phyloP scores from a whole-genome alignment of 2,113 vertebrate species.

The Heloderma charlesbogerti region DNA sequence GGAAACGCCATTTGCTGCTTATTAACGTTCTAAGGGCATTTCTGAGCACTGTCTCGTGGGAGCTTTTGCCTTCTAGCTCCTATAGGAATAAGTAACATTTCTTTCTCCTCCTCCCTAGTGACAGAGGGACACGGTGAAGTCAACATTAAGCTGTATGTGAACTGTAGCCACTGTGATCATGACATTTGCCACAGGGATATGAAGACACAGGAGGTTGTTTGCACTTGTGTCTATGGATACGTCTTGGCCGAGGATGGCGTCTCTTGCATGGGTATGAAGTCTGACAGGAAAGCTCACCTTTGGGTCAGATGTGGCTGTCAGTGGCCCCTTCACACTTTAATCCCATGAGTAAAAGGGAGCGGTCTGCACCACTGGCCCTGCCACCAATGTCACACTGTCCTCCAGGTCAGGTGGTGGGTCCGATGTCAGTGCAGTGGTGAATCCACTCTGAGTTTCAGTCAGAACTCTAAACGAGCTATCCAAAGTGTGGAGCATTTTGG shows the following conservation, averaged over 20 bases:
- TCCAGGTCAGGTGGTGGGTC: too few species aligned
- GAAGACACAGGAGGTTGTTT: slow-evolving; percentile 82
- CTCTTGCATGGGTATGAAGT: slow-evolving; percentile 86
- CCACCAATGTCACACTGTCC: background rate
- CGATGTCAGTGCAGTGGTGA: too few species aligned
- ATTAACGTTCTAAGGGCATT: background rate
- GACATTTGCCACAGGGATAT: slow-evolving; percentile 87
- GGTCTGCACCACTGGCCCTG: background rate
- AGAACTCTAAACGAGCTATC: too few species aligned
- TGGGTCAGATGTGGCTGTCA: background rate
- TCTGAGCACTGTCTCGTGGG: background rate
- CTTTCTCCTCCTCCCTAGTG: slow-evolving; percentile 76
- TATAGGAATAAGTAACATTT: slow-evolving; percentile 46
- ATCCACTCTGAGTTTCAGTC: too few species aligned
- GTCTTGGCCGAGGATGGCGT: slow-evolving; percentile 85
- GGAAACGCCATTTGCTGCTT: background rate
- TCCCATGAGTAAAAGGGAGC: background rate
- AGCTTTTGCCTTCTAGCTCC: background rate
- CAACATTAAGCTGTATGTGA: slow-evolving; percentile 90
- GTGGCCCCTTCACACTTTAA: background rate
- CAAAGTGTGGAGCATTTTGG: too few species aligned
- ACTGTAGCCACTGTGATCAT: slow-evolving; percentile 96
- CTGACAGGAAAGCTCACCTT: background rate
- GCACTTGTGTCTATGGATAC: slow-evolving; percentile 90
- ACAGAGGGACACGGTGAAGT: slow-evolving; percentile 96